Evolutionary conservation across 2,888 invertebrate species (phyloP).

Genomic region (Erebia palarica): DNA sequence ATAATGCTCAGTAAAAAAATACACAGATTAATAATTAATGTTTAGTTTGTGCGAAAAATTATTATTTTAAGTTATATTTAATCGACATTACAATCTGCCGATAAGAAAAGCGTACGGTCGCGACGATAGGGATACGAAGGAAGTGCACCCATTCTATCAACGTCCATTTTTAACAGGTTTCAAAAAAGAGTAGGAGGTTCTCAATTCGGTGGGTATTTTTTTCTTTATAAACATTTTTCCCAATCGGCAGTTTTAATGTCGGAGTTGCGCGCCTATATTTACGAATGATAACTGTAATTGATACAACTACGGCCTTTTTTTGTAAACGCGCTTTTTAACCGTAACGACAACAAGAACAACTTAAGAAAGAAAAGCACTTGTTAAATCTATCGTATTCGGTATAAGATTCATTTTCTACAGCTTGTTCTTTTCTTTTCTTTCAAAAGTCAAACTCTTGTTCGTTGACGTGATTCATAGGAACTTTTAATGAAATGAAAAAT

Average conservation of each 20-base stretch:
- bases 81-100: constrained; percentile 4
- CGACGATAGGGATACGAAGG: background rate
- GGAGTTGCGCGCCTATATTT: background rate
- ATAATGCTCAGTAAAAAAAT: background rate
- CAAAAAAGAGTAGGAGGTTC: no score
- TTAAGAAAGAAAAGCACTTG: constrained; percentile 5
- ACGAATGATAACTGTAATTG: background rate
- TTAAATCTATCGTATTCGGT: background rate
- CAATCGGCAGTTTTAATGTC: constrained; percentile 1
- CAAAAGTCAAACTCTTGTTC: constrained; percentile 12
- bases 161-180: no score
- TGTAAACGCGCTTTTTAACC: background rate
- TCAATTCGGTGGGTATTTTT: no score
- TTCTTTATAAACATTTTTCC: background rate
- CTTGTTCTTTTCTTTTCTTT: constrained; percentile 1
- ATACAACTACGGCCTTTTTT: background rate
- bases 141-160: background rate
- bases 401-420: background rate
- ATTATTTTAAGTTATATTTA: background rate
- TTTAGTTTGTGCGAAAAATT: constrained; percentile 5
- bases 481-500: background rate
- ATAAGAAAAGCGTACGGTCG: background rate
- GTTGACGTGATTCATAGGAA: background rate
- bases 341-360: background rate
- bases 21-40: constrained; percentile 1